Evolutionary conservation across 1,140 invertebrate genomes (phyloP).

Genomic region (Brachionus angularis): DNA sequence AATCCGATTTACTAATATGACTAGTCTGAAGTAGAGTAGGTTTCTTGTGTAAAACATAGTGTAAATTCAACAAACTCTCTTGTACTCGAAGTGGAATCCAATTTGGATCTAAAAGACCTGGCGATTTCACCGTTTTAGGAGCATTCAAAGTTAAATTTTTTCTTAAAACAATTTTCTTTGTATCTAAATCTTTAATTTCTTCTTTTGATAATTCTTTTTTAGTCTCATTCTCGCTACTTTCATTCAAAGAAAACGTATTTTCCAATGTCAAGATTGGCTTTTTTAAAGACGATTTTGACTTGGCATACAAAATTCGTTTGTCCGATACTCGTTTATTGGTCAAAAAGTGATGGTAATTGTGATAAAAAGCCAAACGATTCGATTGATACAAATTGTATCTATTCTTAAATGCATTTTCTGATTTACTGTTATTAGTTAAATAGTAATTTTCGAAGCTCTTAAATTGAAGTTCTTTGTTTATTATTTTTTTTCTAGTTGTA

Average conservation of each 20-base stretch:
- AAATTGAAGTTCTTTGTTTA: too few relatives aligned
- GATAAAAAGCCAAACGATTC: neutral
- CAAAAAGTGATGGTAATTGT: too few relatives aligned
- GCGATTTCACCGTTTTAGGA: neutral
- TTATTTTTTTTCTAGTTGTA: neutral
- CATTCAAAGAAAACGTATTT: neutral
- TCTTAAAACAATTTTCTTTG: neutral
- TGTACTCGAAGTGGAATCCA: constrained; percentile 9
- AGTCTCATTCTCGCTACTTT: too few relatives aligned
- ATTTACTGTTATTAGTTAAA: too few relatives aligned
- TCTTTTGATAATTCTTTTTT: too few relatives aligned
- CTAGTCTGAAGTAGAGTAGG: constrained; percentile 26
- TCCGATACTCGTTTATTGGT: constrained; percentile 5
- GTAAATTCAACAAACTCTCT: constrained; percentile 18
- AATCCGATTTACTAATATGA: constrained; percentile 29
- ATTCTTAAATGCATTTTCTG: neutral
- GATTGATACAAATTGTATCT: neutral
- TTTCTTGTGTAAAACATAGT: constrained; percentile 21
- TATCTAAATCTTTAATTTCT: neutral
- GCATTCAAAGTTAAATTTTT: neutral
- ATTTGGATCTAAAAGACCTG: constrained; percentile 6
- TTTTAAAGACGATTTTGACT: neutral
- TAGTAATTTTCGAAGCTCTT: too few relatives aligned
- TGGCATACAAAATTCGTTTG: constrained; percentile 1
- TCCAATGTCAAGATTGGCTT: neutral